Evolutionary conservation across 2,888 invertebrate species (phyloP).

Genomic region (Liopterus haemorrhoidalis): DNA sequence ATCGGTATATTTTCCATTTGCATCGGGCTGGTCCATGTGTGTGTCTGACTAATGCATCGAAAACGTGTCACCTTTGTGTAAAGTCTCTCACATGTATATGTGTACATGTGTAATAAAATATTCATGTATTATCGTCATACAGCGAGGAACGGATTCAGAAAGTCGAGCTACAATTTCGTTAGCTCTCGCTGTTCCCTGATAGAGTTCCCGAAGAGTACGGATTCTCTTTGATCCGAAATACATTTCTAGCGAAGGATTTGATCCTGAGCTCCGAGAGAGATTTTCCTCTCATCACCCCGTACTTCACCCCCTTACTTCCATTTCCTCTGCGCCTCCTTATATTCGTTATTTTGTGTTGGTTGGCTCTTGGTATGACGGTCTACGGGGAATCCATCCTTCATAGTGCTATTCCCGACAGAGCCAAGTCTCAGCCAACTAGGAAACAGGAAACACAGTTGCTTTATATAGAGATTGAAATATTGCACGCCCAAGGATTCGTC

Average conservation of each 20-base stretch:
- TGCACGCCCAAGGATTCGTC: slow-evolving; percentile 45
- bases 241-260: slow-evolving; percentile 38
- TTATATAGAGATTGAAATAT: slow-evolving; percentile 45
- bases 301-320: slow-evolving; percentile 32
- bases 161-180: slow-evolving; percentile 34
- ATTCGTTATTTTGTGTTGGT: slow-evolving; percentile 42
- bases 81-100: neutral
- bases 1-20: too few relatives aligned
- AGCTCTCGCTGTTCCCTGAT: slow-evolving; percentile 36
- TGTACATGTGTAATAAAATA: slow-evolving; percentile 31
- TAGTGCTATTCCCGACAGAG: slow-evolving; percentile 43
- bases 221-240: slow-evolving; percentile 45
- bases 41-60: too few relatives aligned
- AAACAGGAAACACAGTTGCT: slow-evolving; percentile 46
- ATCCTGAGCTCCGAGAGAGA: too few relatives aligned
- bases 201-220: slow-evolving; percentile 39
- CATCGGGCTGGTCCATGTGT: too few relatives aligned
- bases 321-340: slow-evolving; percentile 33
- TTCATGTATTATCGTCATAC: slow-evolving; percentile 33
- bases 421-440: slow-evolving; percentile 41
- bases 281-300: slow-evolving; percentile 40
- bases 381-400: slow-evolving; percentile 45
- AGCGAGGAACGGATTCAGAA: slow-evolving; percentile 6
- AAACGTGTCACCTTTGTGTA: too few relatives aligned
- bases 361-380: slow-evolving; percentile 44